phyloP scores from a whole-genome alignment of 2,888 invertebrate species.

The Apamea crenata region DNA sequence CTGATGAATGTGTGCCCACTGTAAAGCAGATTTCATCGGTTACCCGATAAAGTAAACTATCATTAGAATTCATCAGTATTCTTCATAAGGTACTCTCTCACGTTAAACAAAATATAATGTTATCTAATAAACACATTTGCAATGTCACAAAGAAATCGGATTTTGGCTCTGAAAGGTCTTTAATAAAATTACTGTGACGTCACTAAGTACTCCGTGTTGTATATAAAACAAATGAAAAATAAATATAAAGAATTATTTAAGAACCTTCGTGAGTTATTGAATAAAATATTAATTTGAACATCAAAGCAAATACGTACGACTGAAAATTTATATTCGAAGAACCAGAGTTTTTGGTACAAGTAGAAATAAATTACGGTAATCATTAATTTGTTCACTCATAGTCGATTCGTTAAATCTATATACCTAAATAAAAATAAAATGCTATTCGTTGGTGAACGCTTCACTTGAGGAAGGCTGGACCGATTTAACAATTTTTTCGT shows the following conservation, averaged over 20 bases:
- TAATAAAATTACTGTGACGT: conserved; percentile 22
- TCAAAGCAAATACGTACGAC: conserved; percentile 50
- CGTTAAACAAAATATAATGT: neutral
- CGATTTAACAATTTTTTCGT: neutral
- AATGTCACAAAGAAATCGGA: conserved; percentile 7
- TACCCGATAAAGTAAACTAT: neutral
- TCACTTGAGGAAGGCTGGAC: neutral
- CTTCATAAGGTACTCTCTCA: neutral
- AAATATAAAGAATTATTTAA: conserved; percentile 33
- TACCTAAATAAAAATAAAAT: neutral
- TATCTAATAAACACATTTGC: neutral
- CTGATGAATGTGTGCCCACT: neutral
- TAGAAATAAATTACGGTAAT: conserved; percentile 39
- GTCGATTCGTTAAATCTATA: neutral
- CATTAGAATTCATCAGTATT: neutral
- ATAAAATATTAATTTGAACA: conserved; percentile 56
- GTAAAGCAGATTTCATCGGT: too few relatives aligned
- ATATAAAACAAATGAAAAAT: conserved; percentile 15
- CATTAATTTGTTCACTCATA: conserved; percentile 20
- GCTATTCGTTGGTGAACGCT: neutral
- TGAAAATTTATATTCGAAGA: conserved; percentile 22
- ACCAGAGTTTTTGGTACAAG: conserved; percentile 20
- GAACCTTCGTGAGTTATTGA: conserved; percentile 43
- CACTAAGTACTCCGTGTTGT: conserved; percentile 17
- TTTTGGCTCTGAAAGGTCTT: conserved; percentile 8